Evolutionary conservation across 2,888 invertebrate genomes (phyloP), one percentile per base, ranked within the genome.

Genomic region (Erebia epiphron): DNA sequence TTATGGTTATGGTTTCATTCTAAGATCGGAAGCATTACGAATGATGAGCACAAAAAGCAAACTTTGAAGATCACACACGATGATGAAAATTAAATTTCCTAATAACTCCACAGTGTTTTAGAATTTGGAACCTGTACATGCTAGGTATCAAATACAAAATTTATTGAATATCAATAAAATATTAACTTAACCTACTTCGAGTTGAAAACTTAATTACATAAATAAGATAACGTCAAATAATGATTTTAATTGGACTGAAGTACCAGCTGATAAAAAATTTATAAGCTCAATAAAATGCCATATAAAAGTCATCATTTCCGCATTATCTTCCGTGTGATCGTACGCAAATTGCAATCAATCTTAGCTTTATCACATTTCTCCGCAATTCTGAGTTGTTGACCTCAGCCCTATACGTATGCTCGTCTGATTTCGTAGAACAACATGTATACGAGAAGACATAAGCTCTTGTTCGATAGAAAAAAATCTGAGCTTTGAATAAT

Each of bases 401-500:
- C 73, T 57, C 82, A 82, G 85, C 85, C 86, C 86, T 80, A 83
- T 49, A n/a, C n/a, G 35, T 80, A 83, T 82, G 83, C 80, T 49
- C 21, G 41, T n/a, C 43, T 61, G 46, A 11, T 18, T 61, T 46
- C 61, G 16, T 18, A 16, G 35, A 58, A 1, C n/a, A 18, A 18
- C 56, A 11, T 10, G 18, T 2, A 1, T 56, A 56, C 2, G 56
- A 56, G 56, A 16, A 52, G 52, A 52, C n/a, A 16, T 50, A 11
- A 16, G 52, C 46, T 46, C 13, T 46, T 46, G 46, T 46, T 11
- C 3, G 46, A 46, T 46, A 46, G 11, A 46, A 11, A 11, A 11
- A 46, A 4, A 3, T 11, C 11, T 43, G 11, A 46, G 46, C 4
- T 11, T 46, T 46, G 11, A 11, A 7, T 35, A 3, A 46, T 11